phyloP scores from a whole-genome alignment of 2,113 vertebrate species.

The Mola mola region DNA sequence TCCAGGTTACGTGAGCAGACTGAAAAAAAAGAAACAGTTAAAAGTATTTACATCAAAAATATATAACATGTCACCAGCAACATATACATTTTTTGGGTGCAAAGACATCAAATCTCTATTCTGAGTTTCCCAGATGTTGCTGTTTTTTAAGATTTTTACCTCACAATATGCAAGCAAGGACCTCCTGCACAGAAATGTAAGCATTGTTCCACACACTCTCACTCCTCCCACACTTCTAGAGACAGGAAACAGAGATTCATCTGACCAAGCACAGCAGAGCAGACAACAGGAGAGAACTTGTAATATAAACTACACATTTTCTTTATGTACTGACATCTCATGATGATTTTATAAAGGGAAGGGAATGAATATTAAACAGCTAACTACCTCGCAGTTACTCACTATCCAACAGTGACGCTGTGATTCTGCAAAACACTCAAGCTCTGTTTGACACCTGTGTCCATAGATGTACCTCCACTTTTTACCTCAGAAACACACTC shows the following conservation, averaged over 20 bases:
- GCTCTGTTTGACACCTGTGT: slow-evolving; percentile 42
- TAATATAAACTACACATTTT: slow-evolving; percentile 31
- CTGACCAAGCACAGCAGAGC: slow-evolving; percentile 57
- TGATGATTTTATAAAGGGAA: slow-evolving; percentile 21
- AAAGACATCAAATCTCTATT: too few relatives aligned
- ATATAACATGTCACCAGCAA: too few relatives aligned
- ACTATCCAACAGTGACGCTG: slow-evolving; percentile 11
- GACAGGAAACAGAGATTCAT: too few relatives aligned
- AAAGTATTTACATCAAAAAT: too few relatives aligned
- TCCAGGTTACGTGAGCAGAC: too few relatives aligned
- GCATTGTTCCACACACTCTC: slow-evolving; percentile 45
- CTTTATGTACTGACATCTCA: slow-evolving; percentile 33
- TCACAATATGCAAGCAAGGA: too few relatives aligned
- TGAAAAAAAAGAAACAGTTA: too few relatives aligned
- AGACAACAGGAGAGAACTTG: slow-evolving; percentile 7
- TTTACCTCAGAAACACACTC: slow-evolving; percentile 36
- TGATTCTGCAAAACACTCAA: slow-evolving; percentile 24
- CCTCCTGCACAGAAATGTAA: too few relatives aligned
- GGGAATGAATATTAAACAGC: slow-evolving; percentile 44
- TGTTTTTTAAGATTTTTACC: too few relatives aligned
- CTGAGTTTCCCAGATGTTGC: too few relatives aligned
- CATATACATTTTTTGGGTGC: too few relatives aligned
- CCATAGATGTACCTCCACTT: slow-evolving; percentile 39
- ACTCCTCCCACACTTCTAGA: slow-evolving; percentile 24
- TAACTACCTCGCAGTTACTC: slow-evolving; percentile 6